Base-by-base conservation (phyloP, 2,888 invertebrate species). In the Digitonthophagus gazella region DNA sequence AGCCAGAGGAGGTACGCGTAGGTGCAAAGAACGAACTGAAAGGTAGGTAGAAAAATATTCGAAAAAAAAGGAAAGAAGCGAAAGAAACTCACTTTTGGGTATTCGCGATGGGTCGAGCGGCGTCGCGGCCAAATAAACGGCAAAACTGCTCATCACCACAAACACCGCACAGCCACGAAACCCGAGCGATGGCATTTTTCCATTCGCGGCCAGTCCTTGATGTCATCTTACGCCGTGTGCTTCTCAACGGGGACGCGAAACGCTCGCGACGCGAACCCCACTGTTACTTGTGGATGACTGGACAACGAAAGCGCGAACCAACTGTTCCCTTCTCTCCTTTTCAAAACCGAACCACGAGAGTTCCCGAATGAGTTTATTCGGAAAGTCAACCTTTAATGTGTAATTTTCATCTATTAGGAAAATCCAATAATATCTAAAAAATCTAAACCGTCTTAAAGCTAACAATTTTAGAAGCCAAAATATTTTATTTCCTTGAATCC, bases 91-190 rank as follows among this genome's bases (percentile, higher is more conserved):
- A 75, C 75, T 74, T 75, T 73, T 75, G 67, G 71, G 69, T 68
- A 72, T 72, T 67, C 70, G 71, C 69, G 73, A 69, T 64, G 74
- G 75, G 72, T 75, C 73, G 71, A 75, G 73, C 73, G 75, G 75
- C 72, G 74, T 71, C 56, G 75, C 74, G 44, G 66, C 63, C 63
- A 72, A 69, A 70, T 69, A 69, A 66, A 70, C 63, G 55, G 70
- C 71, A 56, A 69, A 72, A 67, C 71, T 71, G 67, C 67, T 69
- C 70, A 73, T 71, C 71, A 71, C 20, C 20, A 55, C 55, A 55
- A 66, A 57, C 55, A 66, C 66, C 11, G 5, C 14, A 56, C 55
- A 44, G 56, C 18, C 61, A 18, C 61, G 14, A 18, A 61, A 61
- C 20, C 28, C 28, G 28, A 44, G 28, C 28, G 28, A 44, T 44